Base-by-base conservation (phyloP, 1,140 invertebrate species). In the Cyclargus thomasi region DNA sequence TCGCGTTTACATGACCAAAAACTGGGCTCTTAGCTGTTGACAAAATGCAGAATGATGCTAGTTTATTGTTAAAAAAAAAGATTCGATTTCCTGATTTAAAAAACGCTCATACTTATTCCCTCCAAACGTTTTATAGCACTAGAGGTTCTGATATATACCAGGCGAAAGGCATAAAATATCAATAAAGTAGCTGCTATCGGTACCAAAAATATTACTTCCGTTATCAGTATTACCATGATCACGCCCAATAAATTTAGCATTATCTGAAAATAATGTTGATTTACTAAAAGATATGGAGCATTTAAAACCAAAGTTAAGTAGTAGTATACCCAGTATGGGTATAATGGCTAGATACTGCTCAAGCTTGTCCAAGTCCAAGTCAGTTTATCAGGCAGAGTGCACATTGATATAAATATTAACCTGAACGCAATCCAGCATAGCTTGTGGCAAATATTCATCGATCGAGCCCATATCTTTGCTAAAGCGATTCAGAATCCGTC, bases 111-210 rank as follows among this genome's bases (percentile, higher is more conserved):
- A 97, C 96, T 94, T 66, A 94, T 94, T 72, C 95, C 95, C 86
- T 97, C 96, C 2, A 97, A 85, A 64, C 96, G 92, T 87, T 97
- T 97, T 0, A 97, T 90, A 80, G 95, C 95, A 67, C 96, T 92
- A 8, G 95, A 95, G 0, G 95, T 97, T 55, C 92, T 88, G 8
- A 98, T 91, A 81, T 97, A 98, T 70, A 97, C 92, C 64, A 92
- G 90, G 68, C 96, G 91, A 62, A 97, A 92, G 23, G 94, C 86
- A 67, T 93, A 92, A 75, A 97, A 95, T 59, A 96, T 78, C 2
- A 94, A 78, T 1, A 93, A 90, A 16, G 97, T 91, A 1, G 96
- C 80, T 2, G 94, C 70, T 53, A 95, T 94, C 0, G 96, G 94
- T 72, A 96, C 91, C 17, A 96, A 72, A 0, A 97, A 91, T 91